These are phyloP conservation scores for Syrista parreyssii DNA, from an alignment of 2,888 invertebrate species.

Conservation along the genomic window DNA sequence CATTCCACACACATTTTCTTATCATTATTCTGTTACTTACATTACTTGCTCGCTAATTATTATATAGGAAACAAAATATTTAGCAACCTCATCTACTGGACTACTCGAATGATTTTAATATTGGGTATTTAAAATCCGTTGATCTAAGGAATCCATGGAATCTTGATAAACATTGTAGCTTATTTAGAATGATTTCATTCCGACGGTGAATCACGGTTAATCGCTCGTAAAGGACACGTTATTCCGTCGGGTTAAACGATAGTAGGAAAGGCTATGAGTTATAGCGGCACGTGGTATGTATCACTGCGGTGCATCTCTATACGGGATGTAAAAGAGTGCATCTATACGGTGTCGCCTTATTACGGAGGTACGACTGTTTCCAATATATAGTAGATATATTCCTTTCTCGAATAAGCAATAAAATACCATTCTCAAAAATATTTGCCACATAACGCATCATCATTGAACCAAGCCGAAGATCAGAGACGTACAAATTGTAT, in stretches of 20 bases:
- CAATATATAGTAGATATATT: too few relatives aligned
- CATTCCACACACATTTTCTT: not conserved
- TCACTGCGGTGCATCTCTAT: not conserved
- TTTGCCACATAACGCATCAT: too few relatives aligned
- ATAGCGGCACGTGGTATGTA: not conserved
- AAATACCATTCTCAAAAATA: too few relatives aligned
- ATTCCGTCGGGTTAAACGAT: not conserved
- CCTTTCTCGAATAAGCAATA: too few relatives aligned
- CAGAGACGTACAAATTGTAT: too few relatives aligned
- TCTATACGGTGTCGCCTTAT: not conserved
- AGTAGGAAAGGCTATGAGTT: not conserved
- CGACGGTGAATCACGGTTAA: not conserved
- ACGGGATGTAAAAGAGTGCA: too few relatives aligned
- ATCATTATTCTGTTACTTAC: not conserved
- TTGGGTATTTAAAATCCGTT: not conserved
- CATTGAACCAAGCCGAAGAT: too few relatives aligned
- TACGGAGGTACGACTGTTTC: not conserved
- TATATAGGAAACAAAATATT: not conserved
- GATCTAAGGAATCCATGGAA: too few relatives aligned
- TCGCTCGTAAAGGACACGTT: slow-evolving; percentile 4
- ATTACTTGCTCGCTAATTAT: not conserved
- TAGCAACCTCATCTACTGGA: not conserved
- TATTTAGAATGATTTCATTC: too few relatives aligned
- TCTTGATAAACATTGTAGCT: too few relatives aligned
- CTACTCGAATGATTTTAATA: not conserved